Percentiles rank a stretch among this genome's conserved stretches.
These are phyloP conservation scores for Fragum sueziense DNA, from an alignment of 2,888 invertebrate species.

Conservation along the genomic window DNA sequence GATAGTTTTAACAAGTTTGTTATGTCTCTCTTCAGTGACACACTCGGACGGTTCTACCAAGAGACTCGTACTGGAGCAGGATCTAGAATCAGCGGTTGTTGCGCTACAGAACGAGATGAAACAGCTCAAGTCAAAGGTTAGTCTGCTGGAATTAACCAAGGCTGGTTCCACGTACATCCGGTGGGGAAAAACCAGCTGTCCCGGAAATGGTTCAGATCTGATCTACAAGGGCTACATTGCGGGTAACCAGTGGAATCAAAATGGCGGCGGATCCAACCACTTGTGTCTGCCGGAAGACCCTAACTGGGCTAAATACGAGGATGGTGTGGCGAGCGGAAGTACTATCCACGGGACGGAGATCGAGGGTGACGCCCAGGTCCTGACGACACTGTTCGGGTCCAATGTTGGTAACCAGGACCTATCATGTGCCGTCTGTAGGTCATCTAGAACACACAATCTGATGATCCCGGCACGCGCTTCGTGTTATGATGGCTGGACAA, in stretches of 20 bases:
- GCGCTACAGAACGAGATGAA: not conserved
- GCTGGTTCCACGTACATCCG: constrained; percentile 16
- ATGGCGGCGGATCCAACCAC: constrained; percentile 23
- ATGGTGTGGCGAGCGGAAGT: not conserved
- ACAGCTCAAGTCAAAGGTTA: constrained; percentile 5
- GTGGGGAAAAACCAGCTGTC: constrained; percentile 27
- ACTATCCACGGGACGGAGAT: constrained; percentile 18
- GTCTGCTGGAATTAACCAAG: not conserved
- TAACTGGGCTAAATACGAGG: constrained; percentile 18
- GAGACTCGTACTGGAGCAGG: not conserved
- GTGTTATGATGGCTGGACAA: constrained; percentile 26
- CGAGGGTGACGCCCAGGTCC: not conserved
- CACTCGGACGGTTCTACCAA: not conserved
- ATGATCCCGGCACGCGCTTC: constrained; percentile 28
- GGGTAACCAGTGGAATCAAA: constrained; percentile 11
- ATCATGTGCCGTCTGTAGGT: constrained; percentile 20
- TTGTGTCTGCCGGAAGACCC: constrained; percentile 29
- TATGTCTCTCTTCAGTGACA: not conserved
- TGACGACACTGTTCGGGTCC: constrained; percentile 8
- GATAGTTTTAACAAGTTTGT: not conserved
- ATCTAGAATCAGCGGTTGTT: not conserved
- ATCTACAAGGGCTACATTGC: constrained; percentile 30
- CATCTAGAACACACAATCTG: not conserved
- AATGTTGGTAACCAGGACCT: constrained; percentile 22
- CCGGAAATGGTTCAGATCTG: constrained; percentile 22